Percentiles rank a stretch among this genome's conserved stretches.
Evolutionary conservation across 1,140 invertebrate species (phyloP).

Genomic region (Anoplolepis gracilipes): DNA sequence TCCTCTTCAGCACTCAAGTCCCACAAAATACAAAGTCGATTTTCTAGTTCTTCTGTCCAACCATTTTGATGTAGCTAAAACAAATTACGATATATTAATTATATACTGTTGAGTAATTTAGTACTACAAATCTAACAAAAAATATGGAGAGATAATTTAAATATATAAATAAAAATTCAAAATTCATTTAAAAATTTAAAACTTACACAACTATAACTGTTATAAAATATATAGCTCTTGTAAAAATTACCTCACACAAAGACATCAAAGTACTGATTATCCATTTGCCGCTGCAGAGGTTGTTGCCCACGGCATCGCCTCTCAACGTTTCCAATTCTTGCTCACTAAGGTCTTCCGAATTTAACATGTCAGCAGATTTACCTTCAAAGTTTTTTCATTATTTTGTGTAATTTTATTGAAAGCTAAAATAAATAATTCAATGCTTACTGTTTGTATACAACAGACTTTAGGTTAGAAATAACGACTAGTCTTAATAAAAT

Average conservation of each 20-base stretch:
- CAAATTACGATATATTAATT: not conserved
- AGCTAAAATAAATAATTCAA: not conserved
- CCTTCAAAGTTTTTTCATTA: not conserved
- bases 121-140: conserved; percentile 26
- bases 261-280: conserved; percentile 89
- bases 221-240: not conserved
- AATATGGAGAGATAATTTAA: not conserved
- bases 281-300: conserved; percentile 91
- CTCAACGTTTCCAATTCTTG: conserved; percentile 86
- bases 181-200: not conserved
- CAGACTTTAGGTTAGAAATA: too few relatives aligned
- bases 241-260: conserved; percentile 80
- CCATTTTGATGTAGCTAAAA: conserved; percentile 82
- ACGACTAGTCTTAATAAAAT: too few relatives aligned
- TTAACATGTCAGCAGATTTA: conserved; percentile 50
- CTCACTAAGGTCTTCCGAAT: conserved; percentile 81
- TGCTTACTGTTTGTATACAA: too few relatives aligned
- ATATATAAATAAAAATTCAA: not conserved
- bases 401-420: not conserved
- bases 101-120: not conserved
- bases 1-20: conserved; percentile 92
- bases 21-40: conserved; percentile 91
- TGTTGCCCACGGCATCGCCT: conserved; percentile 91
- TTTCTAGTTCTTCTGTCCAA: conserved; percentile 87
- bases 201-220: not conserved